phyloP scores from a whole-genome alignment of 2,113 vertebrate genomes.

The Trogon surrucura region DNA sequence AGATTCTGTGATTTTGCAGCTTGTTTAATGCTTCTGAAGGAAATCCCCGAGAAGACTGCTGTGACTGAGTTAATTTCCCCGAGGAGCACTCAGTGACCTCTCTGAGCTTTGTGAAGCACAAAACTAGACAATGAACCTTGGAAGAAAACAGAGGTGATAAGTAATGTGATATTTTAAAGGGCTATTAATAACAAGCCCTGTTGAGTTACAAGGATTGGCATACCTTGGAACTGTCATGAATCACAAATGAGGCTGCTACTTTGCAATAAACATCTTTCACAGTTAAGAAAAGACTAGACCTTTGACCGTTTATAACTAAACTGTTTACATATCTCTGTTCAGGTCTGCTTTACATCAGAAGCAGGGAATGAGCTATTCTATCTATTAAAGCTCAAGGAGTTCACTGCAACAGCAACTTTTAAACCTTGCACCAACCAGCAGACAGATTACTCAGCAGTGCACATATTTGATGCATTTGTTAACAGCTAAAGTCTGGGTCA shows the following conservation, averaged over 20 bases:
- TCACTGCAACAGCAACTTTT: background rate
- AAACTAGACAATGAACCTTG: background rate
- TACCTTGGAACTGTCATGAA: background rate
- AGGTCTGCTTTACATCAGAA: background rate
- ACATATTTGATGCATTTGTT: background rate
- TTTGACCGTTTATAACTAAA: background rate
- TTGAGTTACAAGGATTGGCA: fast-evolving
- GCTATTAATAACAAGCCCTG: background rate
- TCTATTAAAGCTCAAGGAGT: background rate
- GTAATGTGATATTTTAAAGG: background rate
- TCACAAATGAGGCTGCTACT: background rate
- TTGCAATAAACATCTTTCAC: background rate
- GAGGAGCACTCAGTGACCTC: background rate
- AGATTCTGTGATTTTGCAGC: background rate
- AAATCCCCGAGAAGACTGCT: background rate
- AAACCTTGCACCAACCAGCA: background rate
- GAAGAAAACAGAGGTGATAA: background rate
- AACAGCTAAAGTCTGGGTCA: background rate
- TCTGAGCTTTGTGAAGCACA: background rate
- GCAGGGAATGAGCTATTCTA: background rate
- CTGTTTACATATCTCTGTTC: background rate
- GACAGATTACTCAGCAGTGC: background rate
- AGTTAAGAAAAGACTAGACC: background rate
- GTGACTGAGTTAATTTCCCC: background rate
- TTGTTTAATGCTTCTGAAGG: background rate